Base-by-base conservation (phyloP, 1,140 invertebrate species). In the Littorina saxatilis region DNA sequence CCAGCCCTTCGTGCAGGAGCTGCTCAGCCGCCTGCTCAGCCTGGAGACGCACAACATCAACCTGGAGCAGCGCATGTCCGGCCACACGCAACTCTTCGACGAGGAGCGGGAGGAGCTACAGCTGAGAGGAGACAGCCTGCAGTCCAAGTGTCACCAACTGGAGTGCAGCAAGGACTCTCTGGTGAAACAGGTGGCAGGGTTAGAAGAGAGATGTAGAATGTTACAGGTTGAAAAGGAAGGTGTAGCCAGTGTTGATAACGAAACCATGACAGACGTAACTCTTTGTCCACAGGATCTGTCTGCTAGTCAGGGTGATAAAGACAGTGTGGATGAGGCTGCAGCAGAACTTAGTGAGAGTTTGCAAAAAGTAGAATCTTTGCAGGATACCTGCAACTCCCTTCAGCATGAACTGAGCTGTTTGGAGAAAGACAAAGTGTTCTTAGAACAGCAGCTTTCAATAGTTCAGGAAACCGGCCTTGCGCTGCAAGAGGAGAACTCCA, bases 41-140 rank as follows among this genome's bases (percentile, higher is more conserved):
- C 39, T 81, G 50, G 84, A 85, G 50, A 55, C 47, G 39, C 66
- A 79, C 20, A 83, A 80, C 47, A 58, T 79, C 29, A 37, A 47
- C 66, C 55, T 84, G 17, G 76, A 83, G 78, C 70, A 87, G 66
- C 81, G 79, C 32, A 55, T 86, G n/a, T 50, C 37, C 23, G 58
- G 27, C 52, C 61, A 84, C 20, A 39, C 83, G 43, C 75, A 85
- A 39, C 73, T 83, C n/a, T 86, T 84, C 77, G 66, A 66, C 52
- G 81, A 80, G 32, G 85, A 87, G 47, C 84, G 84, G 37, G 75
- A 82, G 32, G 76, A 85, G 15, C 37, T 89, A 17, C 77, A 83
- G 40, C 63, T 80, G n/a, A 82, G 82, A 78, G 84, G 80, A 68
- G 77, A 82, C 63, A 61, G 35, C 47, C 66, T 86, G 23, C 82